phyloP scores from a whole-genome alignment of 2,888 invertebrate genomes.

The Anthophora plumipes region DNA sequence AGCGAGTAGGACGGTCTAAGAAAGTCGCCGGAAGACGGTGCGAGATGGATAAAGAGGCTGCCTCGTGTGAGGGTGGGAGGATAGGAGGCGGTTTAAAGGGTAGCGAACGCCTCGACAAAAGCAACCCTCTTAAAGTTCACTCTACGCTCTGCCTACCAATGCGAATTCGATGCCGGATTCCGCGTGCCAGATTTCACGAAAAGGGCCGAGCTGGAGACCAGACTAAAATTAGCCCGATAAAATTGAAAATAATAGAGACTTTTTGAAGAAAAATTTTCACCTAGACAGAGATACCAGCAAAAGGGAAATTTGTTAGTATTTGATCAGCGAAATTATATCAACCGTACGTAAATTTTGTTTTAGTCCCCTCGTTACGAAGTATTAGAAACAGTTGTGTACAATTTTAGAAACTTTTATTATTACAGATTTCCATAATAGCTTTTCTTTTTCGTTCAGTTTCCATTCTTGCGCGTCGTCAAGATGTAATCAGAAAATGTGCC shows the following conservation, averaged over 20 bases:
- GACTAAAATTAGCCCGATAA: constrained; percentile 37
- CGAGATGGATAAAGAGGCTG: constrained; percentile 60
- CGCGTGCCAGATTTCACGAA: constrained; percentile 64
- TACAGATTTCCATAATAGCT: too few species aligned
- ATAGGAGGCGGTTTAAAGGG: constrained; percentile 80
- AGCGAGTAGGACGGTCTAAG: constrained; percentile 64
- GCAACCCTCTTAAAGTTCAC: constrained; percentile 81
- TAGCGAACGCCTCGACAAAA: constrained; percentile 80
- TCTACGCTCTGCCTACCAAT: constrained; percentile 81
- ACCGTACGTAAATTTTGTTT: too few species aligned
- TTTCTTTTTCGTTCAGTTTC: too few species aligned
- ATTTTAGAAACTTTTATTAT: too few species aligned
- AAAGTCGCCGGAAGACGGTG: constrained; percentile 65
- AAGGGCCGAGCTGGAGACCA: constrained; percentile 15
- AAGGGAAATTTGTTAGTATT: background rate
- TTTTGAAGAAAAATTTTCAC: too few species aligned
- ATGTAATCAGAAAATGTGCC: too few species aligned
- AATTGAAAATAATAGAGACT: background rate
- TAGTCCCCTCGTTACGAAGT: too few species aligned
- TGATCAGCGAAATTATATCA: too few species aligned
- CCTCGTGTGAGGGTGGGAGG: constrained; percentile 58
- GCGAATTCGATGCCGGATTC: constrained; percentile 65
- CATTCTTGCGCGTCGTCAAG: too few species aligned
- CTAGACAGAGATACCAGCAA: background rate
- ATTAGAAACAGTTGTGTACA: too few species aligned